Conservation (phyloP, 37 sponge, comb jelly and placozoan genomes). For the Cliona cf. orientalis region DNA sequence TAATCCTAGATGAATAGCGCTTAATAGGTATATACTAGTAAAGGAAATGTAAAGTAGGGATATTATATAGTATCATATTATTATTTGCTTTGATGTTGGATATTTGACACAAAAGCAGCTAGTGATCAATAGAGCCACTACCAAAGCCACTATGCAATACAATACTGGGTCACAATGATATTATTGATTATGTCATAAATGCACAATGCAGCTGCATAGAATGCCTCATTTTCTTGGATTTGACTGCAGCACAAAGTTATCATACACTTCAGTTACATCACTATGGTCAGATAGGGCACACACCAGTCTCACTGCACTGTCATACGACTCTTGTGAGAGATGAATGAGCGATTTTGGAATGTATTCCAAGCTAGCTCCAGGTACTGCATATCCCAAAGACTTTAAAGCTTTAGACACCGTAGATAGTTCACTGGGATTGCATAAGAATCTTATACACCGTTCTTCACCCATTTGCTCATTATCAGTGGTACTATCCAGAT, state of each 20-base stretch:
- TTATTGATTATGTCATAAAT: too few species aligned
- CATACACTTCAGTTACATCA: constrained; percentile 58
- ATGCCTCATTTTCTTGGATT: too few species aligned
- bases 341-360: constrained; percentile 25
- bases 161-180: too few species aligned
- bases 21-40: too few species aligned
- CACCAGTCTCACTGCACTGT: constrained; percentile 45
- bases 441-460: constrained; percentile 36
- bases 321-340: constrained; percentile 21
- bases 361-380: constrained; percentile 32
- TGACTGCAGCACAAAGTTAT: constrained; percentile 32
- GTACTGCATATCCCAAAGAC: constrained; percentile 3
- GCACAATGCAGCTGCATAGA: too few species aligned
- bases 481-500: background rate
- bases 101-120: too few species aligned
- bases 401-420: constrained; percentile 25
- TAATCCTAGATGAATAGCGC: too few species aligned
- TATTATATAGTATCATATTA: too few species aligned
- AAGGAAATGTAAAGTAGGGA: too few species aligned
- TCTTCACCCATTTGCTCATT: background rate
- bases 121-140: too few species aligned
- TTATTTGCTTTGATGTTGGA: too few species aligned
- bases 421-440: constrained; percentile 28
- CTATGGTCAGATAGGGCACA: constrained; percentile 35
- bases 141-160: too few species aligned